Base-by-base conservation (phyloP, 2,888 invertebrate genomes). In the Drosophila recens region DNA sequence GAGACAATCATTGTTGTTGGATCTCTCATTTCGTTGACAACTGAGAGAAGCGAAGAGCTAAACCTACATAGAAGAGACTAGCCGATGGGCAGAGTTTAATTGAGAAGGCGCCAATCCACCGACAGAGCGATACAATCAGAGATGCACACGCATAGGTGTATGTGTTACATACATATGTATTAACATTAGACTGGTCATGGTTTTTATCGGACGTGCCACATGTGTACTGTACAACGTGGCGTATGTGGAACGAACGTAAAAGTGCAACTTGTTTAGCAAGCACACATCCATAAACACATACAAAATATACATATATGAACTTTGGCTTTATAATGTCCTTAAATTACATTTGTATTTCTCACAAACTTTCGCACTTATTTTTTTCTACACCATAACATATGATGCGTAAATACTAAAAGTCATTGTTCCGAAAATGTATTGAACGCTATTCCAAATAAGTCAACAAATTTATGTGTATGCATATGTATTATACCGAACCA, bases 111-210 rank as follows among this genome's bases (percentile, higher is more conserved):
- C 58, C 72, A 80, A 69, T 48, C 33, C 20, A 48, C 23, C 43
- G 38, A 1, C 33, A 52, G 20, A 17, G 9, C 36, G 20, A 57
- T 46, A 79, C 79, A 38, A 27, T 54, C 62, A 58, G 36, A 52
- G 10, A 53, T 58, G 45, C 52, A 54, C 52, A 34, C 8, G 33
- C 42, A 15, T n/a, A 15, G n/a, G 42, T 20, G 10, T 15, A 13
- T 15, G 13, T 13, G 4, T 23, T 23, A 9, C 17, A n/a, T 8
- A 30, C 36, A 10, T 45, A 38, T 58, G 45, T 36, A 54, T 62
- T 38, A 79, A 49, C 63, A 54, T 73, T 67, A 62, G 67, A 65
- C 43, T 76, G 81, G 72, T 76, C 72, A 63, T 76, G 77, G 66
- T 58, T 70, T 62, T 71, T 38, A 64, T 54, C 45, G 45, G 15